Evolutionary conservation across 2,797 vertebrate species (phyloP).

Genomic region (Octomys mimax): DNA sequence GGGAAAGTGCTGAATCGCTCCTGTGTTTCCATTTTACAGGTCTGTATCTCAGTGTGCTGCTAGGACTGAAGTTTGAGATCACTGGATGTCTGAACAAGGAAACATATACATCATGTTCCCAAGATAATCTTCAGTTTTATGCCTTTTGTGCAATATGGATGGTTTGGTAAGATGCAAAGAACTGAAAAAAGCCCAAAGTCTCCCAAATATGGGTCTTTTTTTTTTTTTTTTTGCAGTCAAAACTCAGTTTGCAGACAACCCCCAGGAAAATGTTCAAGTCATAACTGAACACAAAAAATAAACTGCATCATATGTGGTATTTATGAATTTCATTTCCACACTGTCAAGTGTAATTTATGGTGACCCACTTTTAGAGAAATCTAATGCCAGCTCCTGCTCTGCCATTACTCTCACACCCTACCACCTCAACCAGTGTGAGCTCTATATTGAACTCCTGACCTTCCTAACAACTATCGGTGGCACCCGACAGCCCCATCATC

Average conservation of each 20-base stretch:
- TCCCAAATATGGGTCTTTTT: neutral
- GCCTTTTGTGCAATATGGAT: neutral
- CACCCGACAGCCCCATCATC: slow-evolving; percentile 85
- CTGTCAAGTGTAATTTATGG: slow-evolving; percentile 68
- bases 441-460: slow-evolving; percentile 87
- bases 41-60: neutral
- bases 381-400: slow-evolving; percentile 21
- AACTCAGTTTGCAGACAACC: slow-evolving; percentile 59
- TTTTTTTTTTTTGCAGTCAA: neutral
- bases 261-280: slow-evolving; percentile 15
- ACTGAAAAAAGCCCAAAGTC: neutral
- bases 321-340: slow-evolving; percentile 55
- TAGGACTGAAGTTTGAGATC: neutral
- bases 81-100: neutral
- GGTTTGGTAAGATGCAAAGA: slow-evolving; percentile 22
- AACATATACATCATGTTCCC: rapidly evolving
- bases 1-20: neutral
- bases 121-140: neutral
- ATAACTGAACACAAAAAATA: slow-evolving; percentile 36
- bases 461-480: slow-evolving; percentile 83
- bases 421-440: slow-evolving; percentile 45
- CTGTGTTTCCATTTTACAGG: neutral
- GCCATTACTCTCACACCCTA: neutral
- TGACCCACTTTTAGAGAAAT: neutral
- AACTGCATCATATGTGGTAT: slow-evolving; percentile 10